A percentile compares a stretch with the other conserved stretches of the same genome.
These are phyloP conservation scores for Drosophila aldrichi DNA, from an alignment of 2,888 invertebrate genomes.

Conservation along the genomic window DNA sequence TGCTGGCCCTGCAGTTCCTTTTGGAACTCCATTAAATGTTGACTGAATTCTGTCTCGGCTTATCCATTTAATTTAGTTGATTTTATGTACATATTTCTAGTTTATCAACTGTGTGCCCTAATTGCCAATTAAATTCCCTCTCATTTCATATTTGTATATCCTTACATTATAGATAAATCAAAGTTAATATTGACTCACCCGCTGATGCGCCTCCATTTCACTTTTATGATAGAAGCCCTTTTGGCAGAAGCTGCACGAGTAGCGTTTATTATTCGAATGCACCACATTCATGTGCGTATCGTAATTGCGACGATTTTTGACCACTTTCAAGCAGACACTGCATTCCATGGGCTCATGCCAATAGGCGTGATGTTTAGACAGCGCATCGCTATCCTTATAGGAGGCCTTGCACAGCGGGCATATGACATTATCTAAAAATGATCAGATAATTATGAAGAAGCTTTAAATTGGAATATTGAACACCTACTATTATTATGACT, in stretches of 20 bases:
- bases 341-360: conserved; percentile 79
- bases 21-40: too few species aligned
- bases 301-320: conserved; percentile 81
- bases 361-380: conserved; percentile 76
- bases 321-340: conserved; percentile 70
- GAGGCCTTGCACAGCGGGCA: conserved; percentile 74
- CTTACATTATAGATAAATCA: too few species aligned
- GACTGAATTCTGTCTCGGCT: neutral
- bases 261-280: conserved; percentile 80
- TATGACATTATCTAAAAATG: conserved; percentile 59
- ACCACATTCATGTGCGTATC: conserved; percentile 80
- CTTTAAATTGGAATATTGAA: neutral
- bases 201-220: conserved; percentile 80
- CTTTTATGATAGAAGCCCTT: conserved; percentile 83
- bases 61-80: neutral
- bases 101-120: too few species aligned
- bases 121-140: too few species aligned
- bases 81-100: neutral
- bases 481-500: conserved; percentile 83
- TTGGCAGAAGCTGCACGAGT: conserved; percentile 75
- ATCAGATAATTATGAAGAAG: neutral
- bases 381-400: conserved; percentile 66
- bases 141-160: too few species aligned
- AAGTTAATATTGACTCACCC: conserved; percentile 27
- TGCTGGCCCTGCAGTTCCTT: too few species aligned